Evolutionary conservation across 1,140 invertebrate genomes (phyloP), one percentile per base, ranked within the genome.

Genomic region (Drosophila busckii): DNA sequence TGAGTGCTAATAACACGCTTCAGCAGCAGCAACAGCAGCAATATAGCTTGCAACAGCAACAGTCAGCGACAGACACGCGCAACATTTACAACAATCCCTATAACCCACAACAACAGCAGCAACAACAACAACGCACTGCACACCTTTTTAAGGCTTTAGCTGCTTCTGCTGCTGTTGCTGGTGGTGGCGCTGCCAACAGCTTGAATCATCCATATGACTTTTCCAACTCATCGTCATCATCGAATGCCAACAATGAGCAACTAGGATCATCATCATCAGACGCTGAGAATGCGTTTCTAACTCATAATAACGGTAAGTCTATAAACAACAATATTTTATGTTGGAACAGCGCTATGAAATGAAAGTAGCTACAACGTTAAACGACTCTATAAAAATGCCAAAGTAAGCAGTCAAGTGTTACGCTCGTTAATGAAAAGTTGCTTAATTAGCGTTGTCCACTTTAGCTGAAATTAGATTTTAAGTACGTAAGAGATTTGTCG

Each of bases 51-150:
- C 75, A 63, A 41, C 70, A 71, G 37, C 49, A 55, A 45, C 69
- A 70, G 50, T 29, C 80, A 31, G 58, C 70, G 44, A 84, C 64
- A 52, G 84, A 85, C 60, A 69, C 66, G 45, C 83, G 84, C 46
- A 86, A 86, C 32, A 85, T 86, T 29, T 84, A 84, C 62, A 84
- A 84, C 60, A 84, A 84, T 68, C 78, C 78, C n/a, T 84, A 84
- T 50, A 80, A 60, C 37, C 75, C 82, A 50, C 64, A 58, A 8
- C 60, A 73, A 38, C 63, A 63, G 4, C 65, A 65, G 2, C 66
- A 56, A 12, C 56, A 62, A 38, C 65, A 60, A 42, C 76, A 85
- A 42, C 76, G 78, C 15, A 54, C 68, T 3, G 75, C 75, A 40
- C 71, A 83, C 44, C 67, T 84, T 0, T 83, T 76, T 41, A 82